These are phyloP conservation scores for Picus viridis DNA, from an alignment of 2,797 vertebrate species.

Conservation along the genomic window DNA sequence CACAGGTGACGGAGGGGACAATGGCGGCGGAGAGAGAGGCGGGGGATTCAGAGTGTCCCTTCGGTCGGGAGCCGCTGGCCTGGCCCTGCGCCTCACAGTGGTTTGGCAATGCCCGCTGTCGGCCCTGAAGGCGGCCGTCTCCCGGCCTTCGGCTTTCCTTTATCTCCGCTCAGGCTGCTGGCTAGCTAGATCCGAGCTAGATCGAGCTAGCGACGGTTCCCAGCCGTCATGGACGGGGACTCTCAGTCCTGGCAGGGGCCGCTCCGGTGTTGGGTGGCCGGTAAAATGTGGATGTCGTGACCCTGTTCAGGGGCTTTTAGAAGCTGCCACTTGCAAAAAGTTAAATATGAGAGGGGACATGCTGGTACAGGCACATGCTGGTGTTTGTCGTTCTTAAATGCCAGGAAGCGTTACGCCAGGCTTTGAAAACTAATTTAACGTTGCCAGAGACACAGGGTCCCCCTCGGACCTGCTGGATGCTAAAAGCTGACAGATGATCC, in stretches of 20 bases:
- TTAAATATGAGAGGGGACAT: rapidly evolving
- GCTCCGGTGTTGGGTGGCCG: rapidly evolving
- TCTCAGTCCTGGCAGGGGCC: rapidly evolving
- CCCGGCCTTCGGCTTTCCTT: rapidly evolving
- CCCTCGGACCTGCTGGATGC: neutral
- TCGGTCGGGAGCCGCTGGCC: rapidly evolving
- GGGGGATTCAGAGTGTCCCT: rapidly evolving
- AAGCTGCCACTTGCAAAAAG: neutral
- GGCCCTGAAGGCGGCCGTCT: too few relatives aligned
- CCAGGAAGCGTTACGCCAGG: too few relatives aligned
- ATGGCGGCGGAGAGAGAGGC: rapidly evolving
- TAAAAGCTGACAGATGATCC: neutral
- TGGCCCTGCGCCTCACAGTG: rapidly evolving
- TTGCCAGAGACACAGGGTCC: too few relatives aligned
- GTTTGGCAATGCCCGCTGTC: rapidly evolving
- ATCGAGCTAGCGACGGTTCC: too few relatives aligned
- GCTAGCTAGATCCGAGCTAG: too few relatives aligned
- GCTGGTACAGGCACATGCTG: neutral
- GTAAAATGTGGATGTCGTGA: rapidly evolving
- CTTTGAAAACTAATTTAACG: rapidly evolving
- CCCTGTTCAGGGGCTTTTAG: rapidly evolving
- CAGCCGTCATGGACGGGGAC: rapidly evolving
- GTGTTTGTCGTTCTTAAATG: neutral
- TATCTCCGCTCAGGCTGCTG: rapidly evolving
- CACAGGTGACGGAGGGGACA: too few relatives aligned